Base-by-base conservation (phyloP, 1,140 invertebrate species). In the Vollenhovia emeryi region DNA sequence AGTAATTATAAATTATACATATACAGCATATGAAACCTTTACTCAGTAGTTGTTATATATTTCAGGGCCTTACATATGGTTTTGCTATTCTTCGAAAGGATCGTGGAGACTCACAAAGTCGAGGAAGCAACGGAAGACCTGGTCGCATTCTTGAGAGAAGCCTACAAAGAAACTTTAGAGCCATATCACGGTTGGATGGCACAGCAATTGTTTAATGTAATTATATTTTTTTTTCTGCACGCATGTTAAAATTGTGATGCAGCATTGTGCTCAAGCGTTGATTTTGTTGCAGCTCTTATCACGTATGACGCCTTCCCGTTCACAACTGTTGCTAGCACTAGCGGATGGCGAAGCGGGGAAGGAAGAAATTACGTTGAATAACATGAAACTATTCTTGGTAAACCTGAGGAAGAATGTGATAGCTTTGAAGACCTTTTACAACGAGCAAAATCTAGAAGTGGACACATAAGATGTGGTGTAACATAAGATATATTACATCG, bases 151-250 rank as follows among this genome's bases (percentile, higher is more conserved):
- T 92, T 97, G 33, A 95, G 95, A 86, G 93, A 95, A 64, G 96
- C 96, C 24, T 97, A 97, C 92, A 95, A 96, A 87, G 95, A 96
- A 76, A 95, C 96, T 76, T 92, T 97, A 52, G 96, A 96, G 91
- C 95, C 94, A 48, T 96, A 96, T 92, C 96, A 97, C 87, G 96
- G 95, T 69, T 97, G 96, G 96, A 94, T 97, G 90, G 95, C 96
- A 13, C 96, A 96, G 90, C 95, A 97, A 93, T 91, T 97, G 18
- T 97, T 97, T 93, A 91, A 92, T 83, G 97, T 97, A 95, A 94
- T 95, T 93, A 40, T 93, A 40, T 9, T 8, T 6, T 27, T 64
- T 62, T 27, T 33, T 6, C 9, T 36, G 3, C 48, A 24, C 60
- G 15, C 55, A 5, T 27, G 3, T 27, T 21, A 36, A 45, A 71